Base-by-base conservation (phyloP, 2,113 vertebrate species). In the Zeus faber region DNA sequence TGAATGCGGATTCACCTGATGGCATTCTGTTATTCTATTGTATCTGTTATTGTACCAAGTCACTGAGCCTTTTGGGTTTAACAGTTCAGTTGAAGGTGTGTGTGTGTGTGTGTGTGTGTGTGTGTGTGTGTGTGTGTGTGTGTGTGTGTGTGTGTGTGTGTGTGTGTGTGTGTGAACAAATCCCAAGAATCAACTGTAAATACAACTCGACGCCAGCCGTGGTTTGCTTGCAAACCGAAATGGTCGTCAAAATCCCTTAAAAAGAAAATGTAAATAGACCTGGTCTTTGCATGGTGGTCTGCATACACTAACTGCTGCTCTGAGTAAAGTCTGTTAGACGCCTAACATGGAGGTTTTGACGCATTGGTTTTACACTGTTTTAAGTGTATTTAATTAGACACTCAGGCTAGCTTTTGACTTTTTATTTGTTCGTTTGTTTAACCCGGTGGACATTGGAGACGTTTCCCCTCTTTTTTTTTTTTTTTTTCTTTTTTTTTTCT, bases 301-400 rank as follows among this genome's bases (percentile, higher is more conserved):
- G 33, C 33, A 37, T 16, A 37, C 33, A 4, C 0, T 37, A 37
- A n/a, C 33, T 37, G 33, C 33, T 37, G 46, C 44, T 67, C 23
- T 43, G 21, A 54, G 63, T 50, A 33, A 11, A 10, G 62, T 61
- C 59, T 55, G 39, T 62, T 51, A 49, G 52, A 27, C 5, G 26
- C 65, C 47, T 58, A 63, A 72, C 24, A 66, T 44, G 25, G 70
- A 54, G 54, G 27, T 41, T 67, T 39, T 8, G 40, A 51, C 72
- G 64, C 74, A 54, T 76, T 68, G 58, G 50, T 62, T 52, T 71
- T 78, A 73, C 81, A 81, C 81, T 83, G 83, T 87, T 85, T 85
- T 83, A 84, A 78, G 83, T 87, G 83, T 85, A 64, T 69, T 33
- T 31, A 40, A 31, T 37, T 31, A 40, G 33, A 81, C 37, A 44